Percentiles rank a stretch among this genome's conserved stretches.
These are phyloP conservation scores for Puma concolor DNA, from an alignment of 2,113 vertebrate genomes.

Conservation along the genomic window DNA sequence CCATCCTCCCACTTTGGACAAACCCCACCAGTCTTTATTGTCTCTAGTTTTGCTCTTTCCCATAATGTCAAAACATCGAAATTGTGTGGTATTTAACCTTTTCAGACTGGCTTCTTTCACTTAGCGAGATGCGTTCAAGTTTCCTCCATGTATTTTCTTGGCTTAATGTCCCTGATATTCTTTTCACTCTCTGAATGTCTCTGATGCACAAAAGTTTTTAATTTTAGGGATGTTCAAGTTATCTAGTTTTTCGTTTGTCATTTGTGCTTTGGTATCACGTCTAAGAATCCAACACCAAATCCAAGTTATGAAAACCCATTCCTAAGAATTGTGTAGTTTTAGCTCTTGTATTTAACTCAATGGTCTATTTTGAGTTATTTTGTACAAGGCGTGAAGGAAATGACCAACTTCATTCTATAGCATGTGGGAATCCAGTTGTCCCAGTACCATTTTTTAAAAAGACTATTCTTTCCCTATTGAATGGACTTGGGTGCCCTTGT, in stretches of 20 bases:
- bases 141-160: not conserved
- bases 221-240: not conserved
- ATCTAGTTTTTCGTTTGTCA: not conserved
- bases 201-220: not conserved
- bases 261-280: not conserved
- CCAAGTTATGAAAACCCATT: not conserved
- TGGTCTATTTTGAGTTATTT: not conserved
- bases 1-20: not conserved
- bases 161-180: not conserved
- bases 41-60: not conserved
- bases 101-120: not conserved
- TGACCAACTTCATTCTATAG: not conserved
- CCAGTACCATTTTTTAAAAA: not conserved
- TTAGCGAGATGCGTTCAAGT: not conserved
- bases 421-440: not conserved
- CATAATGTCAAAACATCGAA: not conserved
- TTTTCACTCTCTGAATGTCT: not conserved
- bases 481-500: not conserved
- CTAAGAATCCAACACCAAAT: not conserved
- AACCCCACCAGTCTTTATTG: not conserved
- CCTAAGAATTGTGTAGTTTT: not conserved
- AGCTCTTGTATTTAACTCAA: not conserved
- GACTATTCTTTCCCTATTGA: not conserved
- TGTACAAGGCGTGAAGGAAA: not conserved
- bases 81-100: rapidly evolving